Conservation (phyloP, 92 coral and sea anemone species). For the Bergia puertoricense region DNA sequence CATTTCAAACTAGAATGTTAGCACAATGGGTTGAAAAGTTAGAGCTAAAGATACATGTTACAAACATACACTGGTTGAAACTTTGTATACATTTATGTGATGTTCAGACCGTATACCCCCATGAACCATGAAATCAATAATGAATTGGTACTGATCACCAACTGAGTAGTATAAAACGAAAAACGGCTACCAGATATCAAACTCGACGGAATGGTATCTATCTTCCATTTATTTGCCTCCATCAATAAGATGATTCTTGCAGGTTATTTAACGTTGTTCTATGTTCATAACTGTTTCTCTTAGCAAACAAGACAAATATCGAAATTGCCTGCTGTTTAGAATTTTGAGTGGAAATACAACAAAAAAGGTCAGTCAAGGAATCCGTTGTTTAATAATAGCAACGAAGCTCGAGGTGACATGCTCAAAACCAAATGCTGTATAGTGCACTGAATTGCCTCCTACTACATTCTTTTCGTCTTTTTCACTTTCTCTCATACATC, state of each 20-base stretch:
- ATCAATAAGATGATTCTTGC: too few relatives aligned
- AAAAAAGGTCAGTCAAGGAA: not conserved
- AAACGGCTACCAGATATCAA: not conserved
- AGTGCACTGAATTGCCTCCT: not conserved
- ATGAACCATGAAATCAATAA: not conserved
- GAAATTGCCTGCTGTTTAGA: not conserved
- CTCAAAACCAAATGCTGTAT: not conserved
- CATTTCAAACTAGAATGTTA: not conserved
- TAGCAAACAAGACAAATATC: conserved; percentile 26
- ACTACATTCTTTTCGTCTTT: not conserved
- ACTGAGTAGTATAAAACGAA: not conserved
- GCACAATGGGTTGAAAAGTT: not conserved
- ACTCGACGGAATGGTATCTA: not conserved
- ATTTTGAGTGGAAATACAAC: conserved; percentile 21
- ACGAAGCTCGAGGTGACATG: not conserved
- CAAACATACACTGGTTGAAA: not conserved
- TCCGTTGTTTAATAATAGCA: not conserved
- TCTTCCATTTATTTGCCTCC: too few relatives aligned
- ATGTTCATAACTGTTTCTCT: not conserved
- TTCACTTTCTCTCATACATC: not conserved
- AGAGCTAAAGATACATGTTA: not conserved
- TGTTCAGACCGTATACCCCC: not conserved
- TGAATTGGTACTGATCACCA: not conserved
- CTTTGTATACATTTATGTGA: not conserved
- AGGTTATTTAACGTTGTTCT: not conserved